Evolutionary conservation across 1,140 invertebrate genomes (phyloP), one percentile per base, ranked within the genome.

Genomic region (Grapholita molesta): DNA sequence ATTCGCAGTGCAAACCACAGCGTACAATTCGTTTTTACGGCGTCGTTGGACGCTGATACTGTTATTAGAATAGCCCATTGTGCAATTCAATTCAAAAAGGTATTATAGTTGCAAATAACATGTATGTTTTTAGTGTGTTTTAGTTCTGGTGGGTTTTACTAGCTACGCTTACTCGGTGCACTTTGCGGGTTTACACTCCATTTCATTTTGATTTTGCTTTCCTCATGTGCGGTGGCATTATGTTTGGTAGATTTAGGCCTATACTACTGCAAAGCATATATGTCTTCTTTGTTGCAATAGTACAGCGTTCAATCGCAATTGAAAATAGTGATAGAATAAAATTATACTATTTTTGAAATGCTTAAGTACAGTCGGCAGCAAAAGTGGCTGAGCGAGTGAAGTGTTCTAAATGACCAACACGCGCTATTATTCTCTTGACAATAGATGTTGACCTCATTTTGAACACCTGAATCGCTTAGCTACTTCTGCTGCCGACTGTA

Each of bases 1-100:
- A 69, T 72, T 72, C 70, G 15, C 65, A 67, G 64, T 66, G 70
- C 68, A 69, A 71, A 72, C 70, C 70, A 65, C 70, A 72, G 64
- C 66, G 61, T 35, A 68, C 70, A 72, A 72, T 72, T 69, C 70
- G 67, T 72, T 72, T 72, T 72, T 72, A 72, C 52, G 67, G 68
- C 48, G 64, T 25, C 53, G 64, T 67, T 66, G 61, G 61, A n/a
- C 48, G 57, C 32, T 68, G 67, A 65, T 69, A 72, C 67, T 72
- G 70, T 72, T 72, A 72, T 72, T 72, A 61, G 67, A 72, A 68
- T 61, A n/a, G 64, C 55, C 25, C 24, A 28, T 12, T 15, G 8
- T 61, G 12, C 42, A n/a, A 48, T 21, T 7, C 42, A 48, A 21
- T 48, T 48, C 42, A 21, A 48, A 48, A 48, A 48, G 42, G 42